Evolutionary conservation across 2,797 vertebrate genomes (phyloP).

Genomic region (Gouania willdenowi): DNA sequence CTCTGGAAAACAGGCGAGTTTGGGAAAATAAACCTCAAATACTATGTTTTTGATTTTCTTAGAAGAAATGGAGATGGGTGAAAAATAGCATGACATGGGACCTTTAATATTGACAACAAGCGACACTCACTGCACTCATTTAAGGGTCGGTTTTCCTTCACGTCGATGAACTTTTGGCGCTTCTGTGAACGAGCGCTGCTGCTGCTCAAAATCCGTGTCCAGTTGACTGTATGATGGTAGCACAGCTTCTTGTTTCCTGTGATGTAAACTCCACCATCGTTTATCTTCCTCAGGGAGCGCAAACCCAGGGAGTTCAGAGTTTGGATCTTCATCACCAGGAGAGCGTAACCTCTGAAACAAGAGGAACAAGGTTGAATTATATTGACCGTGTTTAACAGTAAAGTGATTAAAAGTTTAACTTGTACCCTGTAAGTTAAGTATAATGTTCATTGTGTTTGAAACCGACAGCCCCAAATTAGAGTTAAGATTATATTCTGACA

Average conservation of each 20-base stretch:
- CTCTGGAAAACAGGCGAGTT: no score
- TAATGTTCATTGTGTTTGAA: no score
- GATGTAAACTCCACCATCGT: constrained; percentile 85
- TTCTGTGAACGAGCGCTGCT: constrained; percentile 36
- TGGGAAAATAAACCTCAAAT: no score
- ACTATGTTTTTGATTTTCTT: no score
- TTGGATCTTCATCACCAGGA: constrained; percentile 85
- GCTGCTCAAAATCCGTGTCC: constrained; percentile 75
- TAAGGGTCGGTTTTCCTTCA: constrained; percentile 75
- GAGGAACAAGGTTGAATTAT: background rate
- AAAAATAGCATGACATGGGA: no score
- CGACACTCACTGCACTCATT: constrained; percentile 78
- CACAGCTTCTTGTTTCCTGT: constrained; percentile 86
- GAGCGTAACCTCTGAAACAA: constrained; percentile 79
- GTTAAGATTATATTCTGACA: no score
- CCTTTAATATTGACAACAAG: no score
- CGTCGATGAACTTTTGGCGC: constrained; percentile 53
- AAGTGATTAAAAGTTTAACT: no score
- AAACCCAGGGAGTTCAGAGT: constrained; percentile 87
- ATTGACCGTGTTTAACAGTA: no score
- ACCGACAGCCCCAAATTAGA: no score
- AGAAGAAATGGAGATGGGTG: no score
- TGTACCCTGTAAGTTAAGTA: no score
- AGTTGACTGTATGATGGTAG: constrained; percentile 86
- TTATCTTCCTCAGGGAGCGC: constrained; percentile 83